phyloP scores from a whole-genome alignment of 2,113 vertebrate species.

The Gopherus flavomarginatus region DNA sequence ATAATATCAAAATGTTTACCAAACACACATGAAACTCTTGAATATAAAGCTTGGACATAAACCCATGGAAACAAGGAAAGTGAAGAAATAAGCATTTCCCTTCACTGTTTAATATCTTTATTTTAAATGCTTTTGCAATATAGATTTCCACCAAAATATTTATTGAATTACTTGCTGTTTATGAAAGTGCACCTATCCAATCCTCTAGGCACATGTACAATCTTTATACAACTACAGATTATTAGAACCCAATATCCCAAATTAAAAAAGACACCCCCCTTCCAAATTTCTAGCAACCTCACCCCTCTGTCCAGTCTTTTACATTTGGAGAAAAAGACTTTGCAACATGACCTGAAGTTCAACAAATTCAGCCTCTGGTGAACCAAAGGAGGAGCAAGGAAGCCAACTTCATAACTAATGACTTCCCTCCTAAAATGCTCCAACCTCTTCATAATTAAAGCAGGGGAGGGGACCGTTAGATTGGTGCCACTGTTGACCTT shows the following conservation, averaged over 20 bases:
- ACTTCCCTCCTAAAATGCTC: neutral
- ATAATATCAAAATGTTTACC: constrained; percentile 29
- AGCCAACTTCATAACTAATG: neutral
- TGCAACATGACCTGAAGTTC: neutral
- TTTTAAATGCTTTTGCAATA: neutral
- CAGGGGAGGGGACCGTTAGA: neutral
- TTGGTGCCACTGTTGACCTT: neutral
- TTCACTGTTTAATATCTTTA: neutral
- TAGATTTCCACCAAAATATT: neutral
- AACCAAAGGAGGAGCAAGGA: neutral
- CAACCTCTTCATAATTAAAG: neutral
- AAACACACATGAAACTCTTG: constrained; percentile 20
- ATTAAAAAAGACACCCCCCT: neutral
- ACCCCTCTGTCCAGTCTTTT: too few relatives aligned
- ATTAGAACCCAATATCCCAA: neutral
- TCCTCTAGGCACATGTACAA: neutral
- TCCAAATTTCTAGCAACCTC: neutral
- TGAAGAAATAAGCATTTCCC: neutral
- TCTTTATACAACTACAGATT: neutral
- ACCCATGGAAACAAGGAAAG: neutral
- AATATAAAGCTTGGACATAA: constrained; percentile 18
- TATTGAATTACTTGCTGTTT: neutral
- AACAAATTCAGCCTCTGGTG: neutral
- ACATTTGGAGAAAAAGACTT: neutral
- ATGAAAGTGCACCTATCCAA: neutral